These are phyloP conservation scores for Enteromius thamalakanensis DNA, from an alignment of 2,797 vertebrate species.

Conservation along the genomic window DNA sequence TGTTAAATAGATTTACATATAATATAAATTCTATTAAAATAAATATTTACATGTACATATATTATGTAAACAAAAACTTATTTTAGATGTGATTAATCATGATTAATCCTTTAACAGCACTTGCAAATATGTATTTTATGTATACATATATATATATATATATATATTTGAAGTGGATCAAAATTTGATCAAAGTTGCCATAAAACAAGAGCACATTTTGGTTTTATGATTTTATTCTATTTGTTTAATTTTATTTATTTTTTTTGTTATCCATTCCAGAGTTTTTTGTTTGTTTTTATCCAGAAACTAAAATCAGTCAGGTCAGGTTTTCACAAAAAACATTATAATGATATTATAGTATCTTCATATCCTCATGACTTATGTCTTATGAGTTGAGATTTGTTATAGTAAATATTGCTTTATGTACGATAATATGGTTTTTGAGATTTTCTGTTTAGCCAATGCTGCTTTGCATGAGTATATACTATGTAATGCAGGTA, in stretches of 20 bases:
- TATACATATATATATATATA: no score
- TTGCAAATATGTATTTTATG: no score
- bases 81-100: no score
- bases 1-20: not conserved
- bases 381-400: not conserved
- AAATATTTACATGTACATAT: no score
- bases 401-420: not conserved
- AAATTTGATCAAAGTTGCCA: no score
- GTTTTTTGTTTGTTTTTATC: not conserved
- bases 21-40: no score
- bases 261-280: not conserved
- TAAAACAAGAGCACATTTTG: no score
- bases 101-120: no score
- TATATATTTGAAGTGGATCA: no score
- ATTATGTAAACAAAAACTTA: no score
- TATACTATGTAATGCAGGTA: not conserved
- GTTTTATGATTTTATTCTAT: no score
- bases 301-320: not conserved
- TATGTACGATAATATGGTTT: not conserved
- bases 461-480: not conserved
- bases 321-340: not conserved
- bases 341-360: not conserved
- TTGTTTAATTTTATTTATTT: no score
- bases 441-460: not conserved
- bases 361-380: not conserved